Conservation (phyloP, 2,113 vertebrate genomes). For the Carettochelys insculpta region DNA sequence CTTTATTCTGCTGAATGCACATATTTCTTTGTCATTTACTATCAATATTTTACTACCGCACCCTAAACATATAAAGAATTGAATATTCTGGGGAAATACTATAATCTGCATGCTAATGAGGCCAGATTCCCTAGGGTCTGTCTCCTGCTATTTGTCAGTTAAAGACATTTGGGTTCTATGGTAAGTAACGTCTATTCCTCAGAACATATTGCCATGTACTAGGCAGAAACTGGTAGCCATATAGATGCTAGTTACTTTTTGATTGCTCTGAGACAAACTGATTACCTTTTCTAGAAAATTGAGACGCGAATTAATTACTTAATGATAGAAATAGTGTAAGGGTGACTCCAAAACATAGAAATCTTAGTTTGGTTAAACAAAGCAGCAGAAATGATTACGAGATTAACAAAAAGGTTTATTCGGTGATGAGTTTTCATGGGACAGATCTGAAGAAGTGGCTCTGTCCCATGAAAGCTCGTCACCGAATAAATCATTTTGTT, state of each 20-base stretch:
- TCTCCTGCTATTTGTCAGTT: constrained; percentile 66
- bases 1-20: constrained; percentile 59
- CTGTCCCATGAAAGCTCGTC: no score
- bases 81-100: constrained; percentile 52
- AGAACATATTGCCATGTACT: constrained; percentile 38
- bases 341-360: background rate
- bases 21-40: constrained; percentile 62
- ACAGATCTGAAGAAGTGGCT: no score
- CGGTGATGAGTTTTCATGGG: no score
- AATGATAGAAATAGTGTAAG: background rate
- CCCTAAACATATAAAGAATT: constrained; percentile 30
- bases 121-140: constrained; percentile 54
- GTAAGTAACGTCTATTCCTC: constrained; percentile 59
- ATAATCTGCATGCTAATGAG: constrained; percentile 62
- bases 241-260: constrained; percentile 48
- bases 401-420: no score
- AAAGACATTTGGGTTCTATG: constrained; percentile 46
- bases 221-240: constrained; percentile 33
- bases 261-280: constrained; percentile 21
- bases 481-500: no score
- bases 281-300: constrained; percentile 10
- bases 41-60: constrained; percentile 55
- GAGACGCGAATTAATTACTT: background rate
- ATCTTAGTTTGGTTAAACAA: no score
- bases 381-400: no score